Conservation (phyloP, 2,113 vertebrate genomes). For the Rhizomys pruinosus region DNA sequence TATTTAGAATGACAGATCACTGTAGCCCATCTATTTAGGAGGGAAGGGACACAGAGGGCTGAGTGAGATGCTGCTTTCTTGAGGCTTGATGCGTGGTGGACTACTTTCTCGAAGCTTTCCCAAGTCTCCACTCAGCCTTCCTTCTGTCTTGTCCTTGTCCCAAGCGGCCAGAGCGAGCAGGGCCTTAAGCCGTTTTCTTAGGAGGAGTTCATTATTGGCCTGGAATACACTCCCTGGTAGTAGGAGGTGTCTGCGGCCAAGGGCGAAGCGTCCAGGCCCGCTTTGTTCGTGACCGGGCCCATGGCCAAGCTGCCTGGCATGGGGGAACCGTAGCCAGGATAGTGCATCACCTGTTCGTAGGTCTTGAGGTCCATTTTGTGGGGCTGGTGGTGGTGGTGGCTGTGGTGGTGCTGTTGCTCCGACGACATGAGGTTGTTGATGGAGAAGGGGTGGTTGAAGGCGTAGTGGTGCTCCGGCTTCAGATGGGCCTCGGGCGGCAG, state of each 20-base stretch:
- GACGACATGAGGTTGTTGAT: conserved; percentile 99
- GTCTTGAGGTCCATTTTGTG: conserved; percentile 99
- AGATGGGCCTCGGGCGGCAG: conserved; percentile 95
- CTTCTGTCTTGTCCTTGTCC: neutral
- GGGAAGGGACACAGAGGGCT: neutral
- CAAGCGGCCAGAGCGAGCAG: neutral
- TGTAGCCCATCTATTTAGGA: neutral
- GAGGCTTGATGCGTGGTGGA: neutral
- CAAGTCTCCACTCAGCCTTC: neutral
- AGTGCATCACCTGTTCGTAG: conserved; percentile 99
- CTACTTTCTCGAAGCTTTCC: conserved; percentile 61
- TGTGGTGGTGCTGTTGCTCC: conserved; percentile 95
- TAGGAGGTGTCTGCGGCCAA: conserved; percentile 93
- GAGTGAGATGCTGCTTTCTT: neutral
- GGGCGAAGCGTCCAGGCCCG: conserved; percentile 93
- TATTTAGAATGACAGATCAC: neutral
- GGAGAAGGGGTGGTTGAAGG: conserved; percentile 99
- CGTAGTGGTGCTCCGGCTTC: conserved; percentile 98
- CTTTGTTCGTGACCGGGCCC: conserved; percentile 96
- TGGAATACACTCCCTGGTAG: conserved; percentile 98
- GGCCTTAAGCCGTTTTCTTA: conserved; percentile 77
- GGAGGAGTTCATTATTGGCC: conserved; percentile 99
- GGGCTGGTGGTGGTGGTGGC: conserved; percentile 87
- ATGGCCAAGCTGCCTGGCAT: conserved; percentile 96
- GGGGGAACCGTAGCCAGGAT: conserved; percentile 95